Conservation (phyloP, 2,797 vertebrate genomes). For the Xenentodon cancila region DNA sequence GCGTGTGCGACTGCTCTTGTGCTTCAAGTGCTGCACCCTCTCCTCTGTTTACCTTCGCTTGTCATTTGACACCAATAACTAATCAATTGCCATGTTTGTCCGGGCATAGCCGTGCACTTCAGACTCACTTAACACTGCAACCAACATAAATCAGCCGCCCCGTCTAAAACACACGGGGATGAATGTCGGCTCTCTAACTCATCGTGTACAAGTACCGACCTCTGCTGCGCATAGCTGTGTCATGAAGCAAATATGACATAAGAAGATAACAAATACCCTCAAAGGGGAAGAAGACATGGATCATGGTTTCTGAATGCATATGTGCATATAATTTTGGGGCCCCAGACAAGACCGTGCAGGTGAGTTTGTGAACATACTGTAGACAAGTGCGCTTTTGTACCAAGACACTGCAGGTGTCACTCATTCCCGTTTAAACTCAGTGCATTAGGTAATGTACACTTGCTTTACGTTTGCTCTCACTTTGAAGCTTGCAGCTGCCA, state of each 20-base stretch:
- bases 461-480: slow-evolving; percentile 29
- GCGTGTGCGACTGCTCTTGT: slow-evolving; percentile 38
- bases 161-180: slow-evolving; percentile 13
- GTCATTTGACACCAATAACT: slow-evolving; percentile 60
- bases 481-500: slow-evolving; percentile 1
- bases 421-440: slow-evolving; percentile 19
- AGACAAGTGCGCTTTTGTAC: slow-evolving; percentile 20
- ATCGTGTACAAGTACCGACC: slow-evolving; percentile 29
- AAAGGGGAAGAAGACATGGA: slow-evolving; percentile 20
- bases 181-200: slow-evolving; percentile 7
- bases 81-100: slow-evolving; percentile 61
- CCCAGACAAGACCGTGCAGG: slow-evolving; percentile 70
- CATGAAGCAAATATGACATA: slow-evolving; percentile 53
- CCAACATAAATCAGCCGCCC: slow-evolving; percentile 47
- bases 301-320: slow-evolving; percentile 23
- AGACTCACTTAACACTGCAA: slow-evolving; percentile 16
- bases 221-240: slow-evolving; percentile 21
- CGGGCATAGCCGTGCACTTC: slow-evolving; percentile 57
- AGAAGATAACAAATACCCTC: slow-evolving; percentile 29
- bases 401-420: slow-evolving; percentile 45
- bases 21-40: slow-evolving; percentile 52
- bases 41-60: slow-evolving; percentile 47
- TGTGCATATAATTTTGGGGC: slow-evolving; percentile 31
- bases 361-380: slow-evolving; percentile 17
- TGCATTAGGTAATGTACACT: slow-evolving; percentile 20